Evolutionary conservation across 2,113 vertebrate genomes (phyloP), one percentile per base, ranked within the genome.

Genomic region (Hippoglossus stenolepis): DNA sequence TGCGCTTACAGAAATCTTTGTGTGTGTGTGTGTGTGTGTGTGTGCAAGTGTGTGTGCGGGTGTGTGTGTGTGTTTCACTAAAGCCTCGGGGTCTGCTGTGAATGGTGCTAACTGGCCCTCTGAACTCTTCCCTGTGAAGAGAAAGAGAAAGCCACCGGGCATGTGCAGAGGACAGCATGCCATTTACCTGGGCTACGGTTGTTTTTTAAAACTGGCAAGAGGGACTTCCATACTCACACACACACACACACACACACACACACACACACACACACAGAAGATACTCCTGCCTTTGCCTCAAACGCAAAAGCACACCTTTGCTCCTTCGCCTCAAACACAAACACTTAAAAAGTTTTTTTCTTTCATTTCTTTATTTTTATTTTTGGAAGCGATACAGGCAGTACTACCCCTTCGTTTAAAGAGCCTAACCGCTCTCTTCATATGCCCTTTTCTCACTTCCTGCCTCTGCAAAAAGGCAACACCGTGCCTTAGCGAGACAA

Each of bases 121-220:
- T 93, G 92, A 93, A 94, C 93, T 86, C 82, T 82, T 81, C 81
- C 92, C 85, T 93, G 90, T 91, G 88, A 92, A 88, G 85, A 92
- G 88, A 89, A 90, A 91, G 87, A 86, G 84, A 91, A 85, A 93
- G 92, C 88, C 86, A 90, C 83, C 73, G 88, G 92, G 87, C 91
- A 91, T 87, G 89, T 90, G 89, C 93, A 92, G 85, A 94, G 91
- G 93, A 95, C 93, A 80, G 90, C 88, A 76, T 92, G 91, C 93
- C 93, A 93, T 93, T 94, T 94, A 95, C 93, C 93, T 94, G 93
- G 88, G 83, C 89, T 93, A 85, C 74, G 63, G 81, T 82, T 87
- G 85, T 73, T 90, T 91, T 92, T 89, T 86, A 85, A 92, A 90
- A 85, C 87, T 87, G 90, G 85, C 92, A 91, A 77, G 79, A 83